Conservation (phyloP, 2,888 invertebrate species). For the Rhagium mordax region DNA sequence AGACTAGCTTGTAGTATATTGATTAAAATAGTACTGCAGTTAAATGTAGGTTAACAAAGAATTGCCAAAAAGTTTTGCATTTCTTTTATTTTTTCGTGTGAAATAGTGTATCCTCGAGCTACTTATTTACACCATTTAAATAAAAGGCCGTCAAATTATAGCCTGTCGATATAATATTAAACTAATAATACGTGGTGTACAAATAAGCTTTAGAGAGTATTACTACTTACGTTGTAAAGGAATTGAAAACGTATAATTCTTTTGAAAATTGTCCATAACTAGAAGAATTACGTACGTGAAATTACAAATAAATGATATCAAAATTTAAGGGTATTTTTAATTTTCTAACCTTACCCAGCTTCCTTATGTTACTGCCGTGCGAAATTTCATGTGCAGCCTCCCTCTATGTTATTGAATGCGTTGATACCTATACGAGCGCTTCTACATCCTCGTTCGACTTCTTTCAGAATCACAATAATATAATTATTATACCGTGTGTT, state of each 20-base stretch:
- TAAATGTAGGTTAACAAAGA: constrained; percentile 13
- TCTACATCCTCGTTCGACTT: too few species aligned
- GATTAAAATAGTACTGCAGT: constrained; percentile 40
- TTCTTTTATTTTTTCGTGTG: constrained; percentile 33
- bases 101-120: constrained; percentile 36
- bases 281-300: constrained; percentile 46
- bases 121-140: constrained; percentile 34
- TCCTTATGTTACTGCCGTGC: too few species aligned
- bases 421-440: too few species aligned
- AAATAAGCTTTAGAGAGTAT: constrained; percentile 51
- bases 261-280: constrained; percentile 57
- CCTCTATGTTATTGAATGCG: too few species aligned
- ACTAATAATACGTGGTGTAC: constrained; percentile 43
- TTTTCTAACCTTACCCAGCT: not conserved
- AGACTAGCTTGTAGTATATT: constrained; percentile 46
- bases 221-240: constrained; percentile 58
- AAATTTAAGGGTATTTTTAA: constrained; percentile 7
- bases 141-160: constrained; percentile 30
- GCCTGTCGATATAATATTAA: constrained; percentile 37
- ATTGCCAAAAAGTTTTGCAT: constrained; percentile 14
- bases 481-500: too few species aligned
- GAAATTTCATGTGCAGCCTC: too few species aligned
- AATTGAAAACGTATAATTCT: constrained; percentile 58
- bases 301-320: constrained; percentile 39
- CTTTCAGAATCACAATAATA: too few species aligned